Base-by-base conservation (phyloP, 2,888 invertebrate species). In the Aporophyla nigra region DNA sequence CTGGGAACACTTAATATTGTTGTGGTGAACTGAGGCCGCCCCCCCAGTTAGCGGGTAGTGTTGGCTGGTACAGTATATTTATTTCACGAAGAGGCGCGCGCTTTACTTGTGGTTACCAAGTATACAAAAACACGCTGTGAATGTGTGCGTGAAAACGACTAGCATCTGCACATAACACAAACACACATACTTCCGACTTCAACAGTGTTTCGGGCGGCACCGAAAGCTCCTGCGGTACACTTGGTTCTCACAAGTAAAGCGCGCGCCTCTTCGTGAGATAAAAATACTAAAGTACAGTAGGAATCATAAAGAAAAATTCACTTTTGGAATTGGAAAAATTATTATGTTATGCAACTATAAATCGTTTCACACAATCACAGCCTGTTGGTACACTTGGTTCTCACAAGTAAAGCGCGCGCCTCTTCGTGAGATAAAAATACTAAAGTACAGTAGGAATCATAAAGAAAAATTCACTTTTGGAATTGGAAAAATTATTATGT, bases 1-100 rank as follows among this genome's bases (percentile, higher is more conserved):
- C 2, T 7, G 82, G 61, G 82, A 66, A 4, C 54, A 51, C 54
- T 81, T 78, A 61, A 43, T 56, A 16, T 43, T 51, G 24, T 51
- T 78, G 65, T 66, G 66, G 58, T 54, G 24, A 43, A 51, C 49
- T 75, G 49, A 40, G 40, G 51, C 46, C 24, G 10, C 49, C 75
- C 46, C 46, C 40, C 21, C 14, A 27, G 10, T 40, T 46, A 63
- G 14, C 62, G 43, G 62, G 56, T 67, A 58, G n/a, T 16, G 27
- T 43, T 27, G 16, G 16, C 43, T 40, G 9, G 21, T 33, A 33
- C 1, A 33, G 33, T 33, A 33, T 10, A 33, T 33, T 59, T 33
- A 59, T 59, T 2, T 21, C 33, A 33, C 21, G 33, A 33, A 12
- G 33, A 10, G 59, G 21, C 21, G 33, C 10, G 59, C 33, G 5